Base-by-base conservation (phyloP, 2,113 vertebrate genomes). In the Ornithorhynchus anatinus region DNA sequence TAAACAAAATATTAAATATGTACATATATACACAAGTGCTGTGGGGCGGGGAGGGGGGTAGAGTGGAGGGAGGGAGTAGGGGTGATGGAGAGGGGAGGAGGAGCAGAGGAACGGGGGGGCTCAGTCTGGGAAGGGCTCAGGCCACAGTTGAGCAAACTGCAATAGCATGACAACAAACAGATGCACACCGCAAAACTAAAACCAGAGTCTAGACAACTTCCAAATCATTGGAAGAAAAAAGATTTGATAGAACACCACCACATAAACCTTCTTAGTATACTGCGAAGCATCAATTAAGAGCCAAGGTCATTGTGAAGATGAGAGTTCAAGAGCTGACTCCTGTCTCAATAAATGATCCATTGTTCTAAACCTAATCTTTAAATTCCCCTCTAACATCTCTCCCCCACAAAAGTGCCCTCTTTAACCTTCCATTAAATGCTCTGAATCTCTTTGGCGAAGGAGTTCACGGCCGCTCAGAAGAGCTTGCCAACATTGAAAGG, bases 181-280 rank as follows among this genome's bases (percentile, higher is more conserved):
- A n/a, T n/a, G n/a, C n/a, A n/a, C n/a, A n/a, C n/a, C n/a, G n/a
- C n/a, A n/a, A n/a, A n/a, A n/a, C n/a, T n/a, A n/a, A n/a, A n/a
- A n/a, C n/a, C n/a, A n/a, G n/a, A n/a, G n/a, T n/a, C n/a, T n/a
- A n/a, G n/a, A n/a, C n/a, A n/a, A n/a, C n/a, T n/a, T n/a, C n/a
- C n/a, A n/a, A n/a, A n/a, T n/a, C n/a, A n/a, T n/a, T n/a, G n/a
- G n/a, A 51, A 64, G 59, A 29, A 57, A 17, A 72, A 66, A 13
- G 17, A 40, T 33, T 56, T 74, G 9, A 8, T n/a, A n/a, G n/a
- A n/a, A n/a, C n/a, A n/a, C n/a, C 68, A 37, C n/a, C 76, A 65
- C 76, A 69, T 45, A 70, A 81, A 54, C 19, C 73, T 37, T 81
- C 43, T 70, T 70, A 70, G 59, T 75, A 69, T 81, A 17, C 79